phyloP scores from a whole-genome alignment of 2,113 vertebrate genomes.

The Lepisosteus osseus region DNA sequence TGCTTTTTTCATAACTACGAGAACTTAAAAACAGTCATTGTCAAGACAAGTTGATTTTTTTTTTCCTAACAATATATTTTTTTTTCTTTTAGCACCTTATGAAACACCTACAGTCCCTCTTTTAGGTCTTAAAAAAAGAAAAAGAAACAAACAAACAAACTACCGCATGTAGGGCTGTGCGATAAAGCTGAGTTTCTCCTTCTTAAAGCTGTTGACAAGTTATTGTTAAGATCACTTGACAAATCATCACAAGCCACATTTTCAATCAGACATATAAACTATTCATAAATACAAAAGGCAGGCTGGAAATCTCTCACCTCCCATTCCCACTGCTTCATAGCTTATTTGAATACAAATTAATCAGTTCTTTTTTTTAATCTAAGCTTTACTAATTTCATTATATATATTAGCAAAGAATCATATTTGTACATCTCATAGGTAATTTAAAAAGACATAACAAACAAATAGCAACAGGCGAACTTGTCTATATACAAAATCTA shows the following conservation, averaged over 20 bases:
- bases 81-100: slow-evolving; percentile 95
- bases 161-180: slow-evolving; percentile 77
- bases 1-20: slow-evolving; percentile 87
- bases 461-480: slow-evolving; percentile 60
- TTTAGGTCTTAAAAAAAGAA: slow-evolving; percentile 57
- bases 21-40: slow-evolving; percentile 92
- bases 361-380: slow-evolving; percentile 45
- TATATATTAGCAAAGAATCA: slow-evolving; percentile 77
- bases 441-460: slow-evolving; percentile 41
- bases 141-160: slow-evolving; percentile 53
- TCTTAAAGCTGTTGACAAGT: slow-evolving; percentile 63
- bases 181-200: slow-evolving; percentile 65
- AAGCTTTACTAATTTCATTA: slow-evolving; percentile 56
- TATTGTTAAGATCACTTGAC: slow-evolving; percentile 52
- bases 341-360: slow-evolving; percentile 59
- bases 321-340: slow-evolving; percentile 44
- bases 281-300: slow-evolving; percentile 42
- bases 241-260: slow-evolving; percentile 51
- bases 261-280: slow-evolving; percentile 47
- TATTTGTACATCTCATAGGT: slow-evolving; percentile 68
- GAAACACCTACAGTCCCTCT: slow-evolving; percentile 81
- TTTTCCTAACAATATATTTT: slow-evolving; percentile 81
- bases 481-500: slow-evolving; percentile 64
- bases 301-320: slow-evolving; percentile 46
- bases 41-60: slow-evolving; percentile 85